These are phyloP conservation scores for Cryptus armator DNA, from an alignment of 2,888 invertebrate genomes.

Conservation along the genomic window DNA sequence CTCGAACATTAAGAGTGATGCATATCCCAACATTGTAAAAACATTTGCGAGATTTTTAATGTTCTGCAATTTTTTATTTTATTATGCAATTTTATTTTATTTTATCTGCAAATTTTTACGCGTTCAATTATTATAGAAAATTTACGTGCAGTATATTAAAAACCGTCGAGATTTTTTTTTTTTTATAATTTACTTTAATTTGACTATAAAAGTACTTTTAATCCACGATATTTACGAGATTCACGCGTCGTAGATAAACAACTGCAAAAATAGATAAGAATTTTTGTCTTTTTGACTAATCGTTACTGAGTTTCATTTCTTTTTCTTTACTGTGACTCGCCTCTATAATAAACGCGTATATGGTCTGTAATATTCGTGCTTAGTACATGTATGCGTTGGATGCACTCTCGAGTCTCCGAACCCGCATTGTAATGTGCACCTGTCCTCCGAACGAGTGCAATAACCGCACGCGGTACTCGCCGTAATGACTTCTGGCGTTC, in stretches of 20 bases:
- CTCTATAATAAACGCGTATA: neutral
- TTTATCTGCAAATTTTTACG: too few relatives aligned
- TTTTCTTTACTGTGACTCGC: neutral
- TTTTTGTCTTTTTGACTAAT: neutral
- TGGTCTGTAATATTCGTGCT: neutral
- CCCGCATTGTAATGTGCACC: constrained; percentile 62
- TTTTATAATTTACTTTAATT: too few relatives aligned
- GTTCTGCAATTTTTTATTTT: too few relatives aligned
- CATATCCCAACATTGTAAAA: too few relatives aligned
- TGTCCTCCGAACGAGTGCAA: constrained; percentile 59
- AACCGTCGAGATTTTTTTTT: too few relatives aligned
- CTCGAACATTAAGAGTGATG: too few relatives aligned
- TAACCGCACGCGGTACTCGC: constrained; percentile 47
- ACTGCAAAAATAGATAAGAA: neutral
- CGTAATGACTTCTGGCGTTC: constrained; percentile 39
- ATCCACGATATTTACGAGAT: neutral
- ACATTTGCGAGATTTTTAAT: too few relatives aligned
- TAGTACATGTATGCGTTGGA: constrained; percentile 12
- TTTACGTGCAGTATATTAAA: too few relatives aligned
- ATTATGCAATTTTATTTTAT: too few relatives aligned
- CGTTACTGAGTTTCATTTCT: neutral
- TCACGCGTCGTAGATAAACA: neutral
- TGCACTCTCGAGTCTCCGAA: constrained; percentile 35
- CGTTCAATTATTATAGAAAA: too few relatives aligned
- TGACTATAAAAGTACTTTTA: too few relatives aligned